Conservation (phyloP, 2,888 invertebrate species). For the Cheilosia soror region DNA sequence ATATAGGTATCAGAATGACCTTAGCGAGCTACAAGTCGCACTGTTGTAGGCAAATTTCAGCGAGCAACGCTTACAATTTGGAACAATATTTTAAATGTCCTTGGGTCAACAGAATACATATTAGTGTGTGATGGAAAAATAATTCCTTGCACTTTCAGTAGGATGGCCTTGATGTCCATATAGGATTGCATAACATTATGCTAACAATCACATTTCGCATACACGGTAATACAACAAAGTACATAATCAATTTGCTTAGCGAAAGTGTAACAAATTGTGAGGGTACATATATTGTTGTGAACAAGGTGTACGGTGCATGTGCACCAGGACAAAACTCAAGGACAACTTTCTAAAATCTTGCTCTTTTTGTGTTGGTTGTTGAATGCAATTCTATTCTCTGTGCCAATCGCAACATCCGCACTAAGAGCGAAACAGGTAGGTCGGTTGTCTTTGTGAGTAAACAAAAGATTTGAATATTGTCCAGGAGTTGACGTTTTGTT, state of each 20-base stretch:
- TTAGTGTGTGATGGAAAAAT: neutral
- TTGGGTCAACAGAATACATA: conserved; percentile 36
- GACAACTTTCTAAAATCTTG: conserved; percentile 64
- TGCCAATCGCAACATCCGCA: conserved; percentile 30
- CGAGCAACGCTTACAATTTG: neutral
- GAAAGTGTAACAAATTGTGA: conserved; percentile 69
- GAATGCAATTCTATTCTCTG: neutral
- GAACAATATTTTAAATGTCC: conserved; percentile 43
- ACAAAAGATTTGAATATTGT: conserved; percentile 57
- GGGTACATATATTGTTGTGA: neutral
- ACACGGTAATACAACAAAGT: conserved; percentile 8
- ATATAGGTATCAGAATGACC: conserved; percentile 44
- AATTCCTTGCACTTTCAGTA: conserved; percentile 65
- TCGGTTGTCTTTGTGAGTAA: neutral
- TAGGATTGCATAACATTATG: conserved; percentile 55
- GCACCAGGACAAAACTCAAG: conserved; percentile 46
- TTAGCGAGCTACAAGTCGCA: conserved; percentile 54
- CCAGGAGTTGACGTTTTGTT: conserved; percentile 46
- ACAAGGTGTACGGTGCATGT: neutral
- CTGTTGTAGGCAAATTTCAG: conserved; percentile 11
- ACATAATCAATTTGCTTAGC: conserved; percentile 27
- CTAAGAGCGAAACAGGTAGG: conserved; percentile 53
- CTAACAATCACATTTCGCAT: conserved; percentile 43
- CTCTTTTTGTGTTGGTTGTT: neutral
- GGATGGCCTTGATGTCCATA: conserved; percentile 41